Conservation (phyloP, 2,113 vertebrate genomes). For the Gulo gulo region DNA sequence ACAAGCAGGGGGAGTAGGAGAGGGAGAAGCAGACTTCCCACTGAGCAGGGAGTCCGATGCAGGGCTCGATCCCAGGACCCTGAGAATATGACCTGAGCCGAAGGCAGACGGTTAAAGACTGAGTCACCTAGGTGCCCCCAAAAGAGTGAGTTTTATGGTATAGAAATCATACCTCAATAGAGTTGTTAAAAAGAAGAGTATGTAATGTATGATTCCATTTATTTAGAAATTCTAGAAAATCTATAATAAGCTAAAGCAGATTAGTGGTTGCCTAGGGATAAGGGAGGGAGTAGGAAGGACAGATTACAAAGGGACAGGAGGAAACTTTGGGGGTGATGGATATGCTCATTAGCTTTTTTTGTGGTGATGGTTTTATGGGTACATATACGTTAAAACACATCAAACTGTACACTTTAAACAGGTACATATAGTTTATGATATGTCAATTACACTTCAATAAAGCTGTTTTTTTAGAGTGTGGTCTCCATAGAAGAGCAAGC, state of each 20-base stretch:
- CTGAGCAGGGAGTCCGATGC: too few relatives aligned
- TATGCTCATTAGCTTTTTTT: background rate
- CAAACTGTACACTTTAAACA: background rate
- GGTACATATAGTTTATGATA: background rate
- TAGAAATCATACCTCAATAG: background rate
- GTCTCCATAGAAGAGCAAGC: background rate
- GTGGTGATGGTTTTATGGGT: background rate
- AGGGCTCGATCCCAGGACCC: too few relatives aligned
- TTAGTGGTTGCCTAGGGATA: background rate
- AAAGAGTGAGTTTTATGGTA: background rate
- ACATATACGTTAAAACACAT: background rate
- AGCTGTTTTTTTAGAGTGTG: background rate
- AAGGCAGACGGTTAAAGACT: too few relatives aligned
- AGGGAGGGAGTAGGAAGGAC: background rate
- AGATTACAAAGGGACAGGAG: background rate
- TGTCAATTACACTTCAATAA: background rate
- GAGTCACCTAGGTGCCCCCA: too few relatives aligned
- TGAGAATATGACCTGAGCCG: too few relatives aligned
- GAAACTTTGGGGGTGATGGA: background rate
- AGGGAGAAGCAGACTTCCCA: too few relatives aligned
- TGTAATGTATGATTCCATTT: background rate
- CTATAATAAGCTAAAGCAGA: background rate
- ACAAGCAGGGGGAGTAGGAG: too few relatives aligned
- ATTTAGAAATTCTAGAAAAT: constrained; percentile 18
- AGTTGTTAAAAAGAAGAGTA: background rate